phyloP scores from a whole-genome alignment of 2,113 vertebrate genomes.

The Mus pahari region DNA sequence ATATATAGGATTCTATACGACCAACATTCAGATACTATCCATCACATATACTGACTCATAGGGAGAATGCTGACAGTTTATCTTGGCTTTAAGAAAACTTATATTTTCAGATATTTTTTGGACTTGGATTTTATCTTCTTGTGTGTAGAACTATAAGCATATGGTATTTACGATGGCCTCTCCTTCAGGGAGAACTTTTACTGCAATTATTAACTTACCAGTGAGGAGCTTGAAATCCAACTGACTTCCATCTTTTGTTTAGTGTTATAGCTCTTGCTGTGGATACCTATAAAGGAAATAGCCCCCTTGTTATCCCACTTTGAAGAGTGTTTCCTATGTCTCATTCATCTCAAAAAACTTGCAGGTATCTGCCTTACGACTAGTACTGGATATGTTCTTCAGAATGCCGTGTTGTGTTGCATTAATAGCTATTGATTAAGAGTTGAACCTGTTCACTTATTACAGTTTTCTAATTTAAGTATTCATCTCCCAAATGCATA shows the following conservation, averaged over 20 bases:
- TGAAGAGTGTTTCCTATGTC: neutral
- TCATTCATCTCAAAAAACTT: neutral
- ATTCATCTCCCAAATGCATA: neutral
- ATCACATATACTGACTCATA: neutral
- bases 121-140: neutral
- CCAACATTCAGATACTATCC: neutral
- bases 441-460: neutral
- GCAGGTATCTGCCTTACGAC: no score
- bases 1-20: neutral
- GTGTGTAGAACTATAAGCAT: neutral
- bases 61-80: neutral
- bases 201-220: neutral
- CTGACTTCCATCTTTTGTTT: conserved; percentile 17
- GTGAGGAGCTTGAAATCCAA: neutral
- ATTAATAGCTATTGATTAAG: neutral
- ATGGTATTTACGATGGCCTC: neutral
- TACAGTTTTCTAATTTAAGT: neutral
- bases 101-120: neutral
- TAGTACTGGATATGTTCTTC: neutral
- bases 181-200: neutral
- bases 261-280: neutral
- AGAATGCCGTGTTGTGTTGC: neutral
- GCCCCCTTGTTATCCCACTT: neutral
- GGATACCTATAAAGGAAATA: neutral
- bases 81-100: neutral